phyloP scores from a whole-genome alignment of 2,888 invertebrate species.

The Crepidodera aurea region DNA sequence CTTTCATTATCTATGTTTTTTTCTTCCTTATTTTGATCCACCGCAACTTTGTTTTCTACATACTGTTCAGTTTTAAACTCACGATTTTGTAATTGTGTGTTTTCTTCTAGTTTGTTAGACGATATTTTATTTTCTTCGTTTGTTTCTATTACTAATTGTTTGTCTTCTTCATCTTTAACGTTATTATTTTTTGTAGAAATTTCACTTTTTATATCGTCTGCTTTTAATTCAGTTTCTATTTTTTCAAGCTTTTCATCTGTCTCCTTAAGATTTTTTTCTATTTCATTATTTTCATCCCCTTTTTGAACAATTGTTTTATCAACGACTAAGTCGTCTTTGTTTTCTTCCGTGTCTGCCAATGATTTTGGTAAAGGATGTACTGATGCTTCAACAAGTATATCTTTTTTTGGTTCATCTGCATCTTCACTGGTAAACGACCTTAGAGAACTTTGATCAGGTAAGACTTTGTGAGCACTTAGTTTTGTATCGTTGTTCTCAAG shows the following conservation, averaged over 20 bases:
- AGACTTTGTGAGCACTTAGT: background rate
- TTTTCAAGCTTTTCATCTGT: slow-evolving; percentile 5
- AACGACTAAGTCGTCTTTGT: background rate
- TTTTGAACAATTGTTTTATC: background rate
- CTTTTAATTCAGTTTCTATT: background rate
- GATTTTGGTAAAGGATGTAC: slow-evolving; percentile 57
- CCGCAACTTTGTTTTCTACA: background rate
- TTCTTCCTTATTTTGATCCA: background rate
- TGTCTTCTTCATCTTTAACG: background rate
- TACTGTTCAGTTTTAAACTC: background rate
- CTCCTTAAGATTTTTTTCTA: slow-evolving; percentile 1
- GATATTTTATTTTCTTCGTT: background rate
- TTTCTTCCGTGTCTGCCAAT: slow-evolving; percentile 46
- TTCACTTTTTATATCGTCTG: background rate
- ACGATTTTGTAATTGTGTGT: background rate
- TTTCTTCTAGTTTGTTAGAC: background rate
- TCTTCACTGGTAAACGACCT: slow-evolving; percentile 58
- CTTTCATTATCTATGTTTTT: background rate
- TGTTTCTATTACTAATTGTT: background rate
- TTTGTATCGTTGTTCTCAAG: background rate
- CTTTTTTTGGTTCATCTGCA: slow-evolving; percentile 50
- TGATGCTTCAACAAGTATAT: slow-evolving; percentile 57
- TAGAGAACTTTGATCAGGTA: slow-evolving; percentile 49
- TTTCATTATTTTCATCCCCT: slow-evolving; percentile 17
- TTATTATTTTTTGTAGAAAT: background rate